phyloP scores from a whole-genome alignment of 2,797 vertebrate species.

The Tinamus major region DNA sequence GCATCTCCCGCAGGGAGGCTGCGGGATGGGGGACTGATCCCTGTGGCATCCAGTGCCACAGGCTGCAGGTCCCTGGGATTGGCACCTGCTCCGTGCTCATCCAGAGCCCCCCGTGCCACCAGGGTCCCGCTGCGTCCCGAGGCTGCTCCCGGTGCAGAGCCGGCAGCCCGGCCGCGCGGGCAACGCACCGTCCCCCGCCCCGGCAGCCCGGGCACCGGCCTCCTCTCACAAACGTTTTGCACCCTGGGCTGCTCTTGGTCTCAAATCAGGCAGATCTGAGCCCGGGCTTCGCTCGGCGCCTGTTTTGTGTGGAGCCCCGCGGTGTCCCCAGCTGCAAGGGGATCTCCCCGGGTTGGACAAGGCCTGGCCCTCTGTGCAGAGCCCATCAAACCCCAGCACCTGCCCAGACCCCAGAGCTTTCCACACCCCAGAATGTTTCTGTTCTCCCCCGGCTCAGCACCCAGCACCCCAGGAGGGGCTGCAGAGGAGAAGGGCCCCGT shows the following conservation, averaged over 20 bases:
- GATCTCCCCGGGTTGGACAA: not conserved
- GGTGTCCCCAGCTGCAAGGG: not conserved
- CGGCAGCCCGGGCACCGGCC: not conserved
- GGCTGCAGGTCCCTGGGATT: not conserved
- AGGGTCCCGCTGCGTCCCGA: too few relatives aligned
- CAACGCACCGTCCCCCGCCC: fast-evolving
- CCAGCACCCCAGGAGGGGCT: fast-evolving
- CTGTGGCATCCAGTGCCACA: fast-evolving
- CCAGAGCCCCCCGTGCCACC: not conserved
- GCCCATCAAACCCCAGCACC: fast-evolving
- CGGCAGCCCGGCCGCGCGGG: fast-evolving
- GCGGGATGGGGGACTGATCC: not conserved
- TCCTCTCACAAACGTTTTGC: fast-evolving
- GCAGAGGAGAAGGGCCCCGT: not conserved
- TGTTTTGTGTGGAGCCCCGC: fast-evolving
- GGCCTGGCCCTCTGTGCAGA: not conserved
- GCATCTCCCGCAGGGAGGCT: fast-evolving
- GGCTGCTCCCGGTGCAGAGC: not conserved
- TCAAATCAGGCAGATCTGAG: not conserved
- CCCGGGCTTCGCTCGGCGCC: fast-evolving
- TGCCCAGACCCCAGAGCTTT: fast-evolving
- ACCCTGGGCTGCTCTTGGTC: fast-evolving
- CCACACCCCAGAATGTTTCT: not conserved
- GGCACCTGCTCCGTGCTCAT: not conserved
- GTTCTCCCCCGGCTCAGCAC: not conserved